These are phyloP conservation scores for Cyrtonyx montezumae DNA, from an alignment of 2,113 vertebrate species.

Conservation along the genomic window DNA sequence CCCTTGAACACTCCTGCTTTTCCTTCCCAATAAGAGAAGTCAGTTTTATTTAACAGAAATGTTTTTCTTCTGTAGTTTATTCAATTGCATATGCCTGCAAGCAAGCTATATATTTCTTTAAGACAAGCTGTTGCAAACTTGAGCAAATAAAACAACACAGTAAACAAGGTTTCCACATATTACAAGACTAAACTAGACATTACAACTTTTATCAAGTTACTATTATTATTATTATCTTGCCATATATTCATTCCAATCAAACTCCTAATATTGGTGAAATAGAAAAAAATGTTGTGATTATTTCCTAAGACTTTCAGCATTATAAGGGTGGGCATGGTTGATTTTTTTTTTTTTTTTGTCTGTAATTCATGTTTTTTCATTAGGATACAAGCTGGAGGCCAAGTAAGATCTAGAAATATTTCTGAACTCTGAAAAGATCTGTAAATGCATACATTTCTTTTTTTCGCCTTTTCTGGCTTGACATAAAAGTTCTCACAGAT, in stretches of 20 bases:
- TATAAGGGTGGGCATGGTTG: background rate
- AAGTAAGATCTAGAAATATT: background rate
- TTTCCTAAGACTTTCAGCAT: background rate
- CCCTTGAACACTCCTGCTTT: background rate
- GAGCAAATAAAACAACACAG: background rate
- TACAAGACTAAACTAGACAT: background rate
- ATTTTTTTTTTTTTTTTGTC: background rate
- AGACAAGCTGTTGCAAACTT: background rate
- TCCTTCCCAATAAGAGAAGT: background rate
- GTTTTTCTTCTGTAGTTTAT: background rate
- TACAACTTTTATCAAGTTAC: background rate
- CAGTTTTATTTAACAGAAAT: background rate
- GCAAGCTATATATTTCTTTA: background rate
- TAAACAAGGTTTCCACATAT: background rate
- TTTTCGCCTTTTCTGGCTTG: background rate
- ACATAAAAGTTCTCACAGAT: background rate
- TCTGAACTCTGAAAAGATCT: background rate
- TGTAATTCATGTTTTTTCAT: background rate
- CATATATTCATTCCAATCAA: background rate
- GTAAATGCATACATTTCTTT: background rate
- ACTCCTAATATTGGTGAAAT: background rate
- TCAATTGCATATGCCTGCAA: background rate
- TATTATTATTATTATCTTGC: background rate
- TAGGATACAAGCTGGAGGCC: background rate
- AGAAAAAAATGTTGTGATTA: background rate